Conservation (phyloP, 1,140 invertebrate genomes). For the Bombus waltoni region DNA sequence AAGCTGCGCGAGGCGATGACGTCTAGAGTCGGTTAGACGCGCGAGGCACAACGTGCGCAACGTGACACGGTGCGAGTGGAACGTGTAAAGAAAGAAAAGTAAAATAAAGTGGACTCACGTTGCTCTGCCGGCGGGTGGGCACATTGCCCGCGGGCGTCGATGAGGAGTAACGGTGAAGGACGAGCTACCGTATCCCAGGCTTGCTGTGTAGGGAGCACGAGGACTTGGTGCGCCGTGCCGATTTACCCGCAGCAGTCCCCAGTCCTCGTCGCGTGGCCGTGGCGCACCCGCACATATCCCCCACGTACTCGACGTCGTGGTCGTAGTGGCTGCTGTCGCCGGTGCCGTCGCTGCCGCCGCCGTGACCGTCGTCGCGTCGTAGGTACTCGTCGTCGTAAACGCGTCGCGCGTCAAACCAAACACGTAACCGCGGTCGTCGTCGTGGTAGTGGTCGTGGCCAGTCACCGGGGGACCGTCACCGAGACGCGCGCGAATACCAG, state of each 20-base stretch:
- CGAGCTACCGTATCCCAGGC: constrained; percentile 81
- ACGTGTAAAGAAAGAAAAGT: not conserved
- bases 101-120: constrained; percentile 73
- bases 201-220: constrained; percentile 76
- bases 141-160: constrained; percentile 83
- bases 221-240: constrained; percentile 74
- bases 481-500: constrained; percentile 29
- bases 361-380: constrained; percentile 18
- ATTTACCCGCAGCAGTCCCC: constrained; percentile 75
- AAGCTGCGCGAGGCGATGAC: not conserved
- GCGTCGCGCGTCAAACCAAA: constrained; percentile 43
- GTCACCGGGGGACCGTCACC: constrained; percentile 29
- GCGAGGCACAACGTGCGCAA: not conserved
- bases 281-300: constrained; percentile 73
- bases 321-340: constrained; percentile 56
- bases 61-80: not conserved
- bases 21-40: not conserved
- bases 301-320: constrained; percentile 61
- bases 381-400: constrained; percentile 24
- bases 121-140: constrained; percentile 81
- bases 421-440: constrained; percentile 12
- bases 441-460: constrained; percentile 20
- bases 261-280: constrained; percentile 69
- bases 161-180: constrained; percentile 75
- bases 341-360: constrained; percentile 30